These are phyloP conservation scores for Gymnorhina tibicen DNA, from an alignment of 2,113 vertebrate species.

Conservation along the genomic window DNA sequence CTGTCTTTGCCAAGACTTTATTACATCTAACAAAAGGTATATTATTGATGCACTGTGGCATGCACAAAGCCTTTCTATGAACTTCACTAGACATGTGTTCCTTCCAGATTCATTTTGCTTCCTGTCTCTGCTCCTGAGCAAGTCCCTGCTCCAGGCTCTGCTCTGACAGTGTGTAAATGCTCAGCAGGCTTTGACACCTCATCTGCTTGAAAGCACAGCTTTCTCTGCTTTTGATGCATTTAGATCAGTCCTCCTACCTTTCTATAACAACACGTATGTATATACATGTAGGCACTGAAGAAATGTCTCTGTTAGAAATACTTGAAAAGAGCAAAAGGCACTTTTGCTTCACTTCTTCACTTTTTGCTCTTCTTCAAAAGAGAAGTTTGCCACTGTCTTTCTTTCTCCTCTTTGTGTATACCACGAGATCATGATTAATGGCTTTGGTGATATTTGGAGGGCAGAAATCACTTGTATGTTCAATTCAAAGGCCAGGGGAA, in stretches of 20 bases:
- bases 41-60: not conserved
- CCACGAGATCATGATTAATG: constrained; percentile 40
- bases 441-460: constrained; percentile 7
- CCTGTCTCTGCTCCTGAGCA: not conserved
- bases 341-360: too few species aligned
- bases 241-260: not conserved
- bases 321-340: not conserved
- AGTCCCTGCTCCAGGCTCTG: not conserved
- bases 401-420: not conserved
- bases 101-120: not conserved
- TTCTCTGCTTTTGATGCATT: not conserved
- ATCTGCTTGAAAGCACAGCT: not conserved
- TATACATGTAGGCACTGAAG: not conserved
- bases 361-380: too few species aligned
- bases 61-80: constrained; percentile 25
- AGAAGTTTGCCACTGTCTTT: not conserved
- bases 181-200: not conserved
- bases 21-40: constrained; percentile 19
- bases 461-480: constrained; percentile 16
- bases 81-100: not conserved
- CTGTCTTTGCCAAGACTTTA: constrained; percentile 35
- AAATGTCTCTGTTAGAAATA: not conserved
- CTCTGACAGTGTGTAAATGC: not conserved
- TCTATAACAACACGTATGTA: not conserved
- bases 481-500: not conserved